Evolutionary conservation across 2,797 vertebrate genomes (phyloP), one percentile per base, ranked within the genome.

Genomic region (Cichlasoma orientale): DNA sequence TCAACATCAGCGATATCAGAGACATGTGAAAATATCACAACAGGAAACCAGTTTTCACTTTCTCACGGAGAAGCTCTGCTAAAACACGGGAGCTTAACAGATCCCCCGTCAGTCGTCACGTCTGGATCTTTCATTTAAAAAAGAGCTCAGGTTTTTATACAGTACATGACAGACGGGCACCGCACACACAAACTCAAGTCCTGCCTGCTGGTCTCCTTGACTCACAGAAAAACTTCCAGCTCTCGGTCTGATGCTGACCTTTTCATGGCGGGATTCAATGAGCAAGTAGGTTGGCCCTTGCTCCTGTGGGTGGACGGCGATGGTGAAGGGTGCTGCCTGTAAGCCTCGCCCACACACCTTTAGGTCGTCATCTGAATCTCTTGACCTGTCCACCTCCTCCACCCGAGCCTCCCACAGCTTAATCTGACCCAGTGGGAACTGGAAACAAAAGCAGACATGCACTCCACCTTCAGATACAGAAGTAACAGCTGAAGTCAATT

Each of bases 401-500:
- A 99, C 96, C 74, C 92, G 94, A 2, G 97, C 97, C 80, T 98
- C 98, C 96, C 96, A 97, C 81, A 99, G 94, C 85, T 97, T 98
- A 87, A 99, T 98, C 94, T 99, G 98, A 86, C 98, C 98, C 83
- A 99, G 95, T n/a, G 98, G 98, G 92, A 99, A 99, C 98, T 99
- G 84, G 8, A n/a, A 77, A 68, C 50, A 77, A 57, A 36, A 31
- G 16, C 27, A 59, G 41, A 56, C 13, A n/a, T n/a, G 36, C 31
- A 4, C 52, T 13, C 27, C 1, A 70, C 10, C 1, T 16, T 54
- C 36, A 55, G 68, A 14, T 10, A 50, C 41, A 50, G 47, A 55
- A 4, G 1, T 2, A 13, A 47, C 71, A 29, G 21, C 1, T 63
- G 16, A 0, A 44, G 41, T n/a, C 16, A 29, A 11, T 68, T 50